phyloP scores from a whole-genome alignment of 2,113 vertebrate genomes.

The Lepisosteus oculatus region DNA sequence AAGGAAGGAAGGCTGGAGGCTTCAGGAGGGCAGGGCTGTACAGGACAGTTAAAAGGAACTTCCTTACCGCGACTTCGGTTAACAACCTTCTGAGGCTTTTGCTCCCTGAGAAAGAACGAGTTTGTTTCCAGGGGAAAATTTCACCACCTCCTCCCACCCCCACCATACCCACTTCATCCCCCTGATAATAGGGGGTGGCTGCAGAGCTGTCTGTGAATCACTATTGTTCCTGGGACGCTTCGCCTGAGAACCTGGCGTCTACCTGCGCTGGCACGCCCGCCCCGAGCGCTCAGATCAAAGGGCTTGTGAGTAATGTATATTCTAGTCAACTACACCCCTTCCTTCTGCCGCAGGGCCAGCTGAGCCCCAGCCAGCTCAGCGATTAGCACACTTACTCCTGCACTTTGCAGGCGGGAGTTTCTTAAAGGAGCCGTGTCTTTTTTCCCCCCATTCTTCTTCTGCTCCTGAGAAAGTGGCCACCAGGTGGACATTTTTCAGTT shows the following conservation, averaged over 20 bases:
- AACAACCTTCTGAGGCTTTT: too few species aligned
- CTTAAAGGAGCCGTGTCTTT: slow-evolving; percentile 12
- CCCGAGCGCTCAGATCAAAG: slow-evolving; percentile 59
- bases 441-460: not conserved
- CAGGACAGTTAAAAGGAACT: not conserved
- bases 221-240: slow-evolving; percentile 41
- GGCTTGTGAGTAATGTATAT: slow-evolving; percentile 59
- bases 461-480: too few species aligned
- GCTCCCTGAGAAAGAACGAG: not conserved
- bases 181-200: too few species aligned
- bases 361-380: slow-evolving; percentile 35
- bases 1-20: not conserved
- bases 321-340: slow-evolving; percentile 53
- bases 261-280: slow-evolving; percentile 58
- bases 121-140: not conserved
- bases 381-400: slow-evolving; percentile 2
- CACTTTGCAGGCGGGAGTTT: not conserved
- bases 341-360: slow-evolving; percentile 42
- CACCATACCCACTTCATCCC: too few species aligned
- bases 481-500: too few species aligned
- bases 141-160: too few species aligned
- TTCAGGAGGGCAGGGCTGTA: not conserved
- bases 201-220: slow-evolving; percentile 37
- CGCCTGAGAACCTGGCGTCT: slow-evolving; percentile 42
- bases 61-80: too few species aligned